A percentile compares a stretch with the other conserved stretches of the same genome.
Conservation (phyloP, 2,888 invertebrate genomes). For the Andricus curvator region DNA sequence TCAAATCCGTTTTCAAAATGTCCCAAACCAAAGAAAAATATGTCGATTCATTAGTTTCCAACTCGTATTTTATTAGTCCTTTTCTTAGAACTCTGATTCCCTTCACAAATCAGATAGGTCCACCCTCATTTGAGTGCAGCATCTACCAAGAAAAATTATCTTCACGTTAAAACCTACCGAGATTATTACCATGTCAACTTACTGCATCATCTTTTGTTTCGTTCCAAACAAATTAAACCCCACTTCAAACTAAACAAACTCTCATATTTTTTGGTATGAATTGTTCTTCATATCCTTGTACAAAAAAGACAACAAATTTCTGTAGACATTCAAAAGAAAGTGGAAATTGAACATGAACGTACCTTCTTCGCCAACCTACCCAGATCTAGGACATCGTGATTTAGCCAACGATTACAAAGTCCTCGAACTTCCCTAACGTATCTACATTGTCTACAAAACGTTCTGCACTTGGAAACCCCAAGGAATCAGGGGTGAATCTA, state of each 20-base stretch:
- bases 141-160: no score
- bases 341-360: neutral
- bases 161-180: no score
- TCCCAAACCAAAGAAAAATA: neutral
- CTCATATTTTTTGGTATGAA: no score
- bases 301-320: neutral
- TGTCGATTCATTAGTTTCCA: neutral
- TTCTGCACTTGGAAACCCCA: slow-evolving; percentile 33
- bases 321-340: neutral
- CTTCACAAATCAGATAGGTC: no score
- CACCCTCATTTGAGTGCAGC: no score
- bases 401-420: slow-evolving; percentile 6
- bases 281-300: neutral
- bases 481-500: slow-evolving; percentile 37
- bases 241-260: no score
- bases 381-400: slow-evolving; percentile 23
- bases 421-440: slow-evolving; percentile 16
- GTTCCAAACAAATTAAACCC: no score
- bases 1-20: slow-evolving; percentile 29
- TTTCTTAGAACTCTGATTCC: no score
- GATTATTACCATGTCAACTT: no score
- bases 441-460: slow-evolving; percentile 18
- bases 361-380: neutral
- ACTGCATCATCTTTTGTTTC: no score
- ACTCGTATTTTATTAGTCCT: no score